phyloP scores from a whole-genome alignment of 1,140 invertebrate species.

The Drosophila sp. region DNA sequence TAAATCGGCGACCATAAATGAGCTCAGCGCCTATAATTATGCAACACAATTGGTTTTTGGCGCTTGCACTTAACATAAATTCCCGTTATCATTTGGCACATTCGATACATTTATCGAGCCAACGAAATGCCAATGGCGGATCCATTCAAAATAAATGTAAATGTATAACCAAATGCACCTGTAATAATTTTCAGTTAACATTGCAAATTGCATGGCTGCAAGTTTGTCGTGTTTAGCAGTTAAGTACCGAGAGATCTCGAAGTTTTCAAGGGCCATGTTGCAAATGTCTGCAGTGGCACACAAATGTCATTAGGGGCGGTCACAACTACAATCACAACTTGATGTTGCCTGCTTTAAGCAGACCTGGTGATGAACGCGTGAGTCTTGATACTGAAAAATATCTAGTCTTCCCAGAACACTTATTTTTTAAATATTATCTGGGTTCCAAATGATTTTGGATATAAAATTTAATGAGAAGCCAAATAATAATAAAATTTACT shows the following conservation, averaged over 20 bases:
- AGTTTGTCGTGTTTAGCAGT: slow-evolving; percentile 35
- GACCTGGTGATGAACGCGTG: slow-evolving; percentile 35
- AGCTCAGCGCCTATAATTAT: slow-evolving; percentile 38
- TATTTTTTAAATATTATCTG: too few relatives aligned
- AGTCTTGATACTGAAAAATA: neutral
- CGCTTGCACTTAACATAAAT: slow-evolving; percentile 56
- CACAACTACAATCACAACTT: slow-evolving; percentile 46
- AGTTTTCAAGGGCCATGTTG: slow-evolving; percentile 50
- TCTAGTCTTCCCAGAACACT: neutral
- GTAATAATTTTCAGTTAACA: slow-evolving; percentile 6
- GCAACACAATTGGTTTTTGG: slow-evolving; percentile 48
- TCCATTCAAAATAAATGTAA: slow-evolving; percentile 1
- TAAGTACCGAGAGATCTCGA: slow-evolving; percentile 2
- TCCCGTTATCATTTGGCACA: slow-evolving; percentile 53
- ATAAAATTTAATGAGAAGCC: too few relatives aligned
- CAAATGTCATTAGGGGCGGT: slow-evolving; percentile 72
- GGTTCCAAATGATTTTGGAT: too few relatives aligned
- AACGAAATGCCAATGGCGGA: slow-evolving; percentile 31
- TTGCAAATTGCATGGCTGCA: slow-evolving; percentile 39
- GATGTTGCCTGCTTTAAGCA: slow-evolving; percentile 24
- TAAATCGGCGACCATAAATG: slow-evolving; percentile 28
- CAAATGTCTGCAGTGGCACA: slow-evolving; percentile 58
- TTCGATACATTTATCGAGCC: slow-evolving; percentile 31
- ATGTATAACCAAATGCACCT: slow-evolving; percentile 16
- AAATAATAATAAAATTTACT: too few relatives aligned